A percentile compares a stretch with the other conserved stretches of the same genome.
phyloP scores from a whole-genome alignment of 2,888 invertebrate species.

The Molorchus minor region DNA sequence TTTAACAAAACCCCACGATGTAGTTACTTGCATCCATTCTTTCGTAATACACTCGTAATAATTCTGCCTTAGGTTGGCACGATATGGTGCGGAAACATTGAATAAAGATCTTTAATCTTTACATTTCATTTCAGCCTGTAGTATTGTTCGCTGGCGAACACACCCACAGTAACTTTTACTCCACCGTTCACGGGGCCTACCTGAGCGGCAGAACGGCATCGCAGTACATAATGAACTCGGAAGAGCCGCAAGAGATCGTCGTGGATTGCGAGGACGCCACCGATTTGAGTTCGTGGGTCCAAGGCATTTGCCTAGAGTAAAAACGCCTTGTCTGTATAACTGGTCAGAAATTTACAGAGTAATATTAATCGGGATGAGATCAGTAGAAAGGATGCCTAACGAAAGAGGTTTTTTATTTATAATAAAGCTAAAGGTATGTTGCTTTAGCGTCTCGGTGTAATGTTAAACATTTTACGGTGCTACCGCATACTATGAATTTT shows the following conservation, averaged over 20 bases:
- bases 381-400: too few relatives aligned
- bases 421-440: too few relatives aligned
- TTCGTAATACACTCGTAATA: too few relatives aligned
- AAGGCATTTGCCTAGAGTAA: slow-evolving; percentile 82
- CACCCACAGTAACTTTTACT: slow-evolving; percentile 93
- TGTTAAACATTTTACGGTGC: too few relatives aligned
- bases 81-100: too few relatives aligned
- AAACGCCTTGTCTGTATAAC: slow-evolving; percentile 15
- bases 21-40: too few relatives aligned
- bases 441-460: too few relatives aligned
- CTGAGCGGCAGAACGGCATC: slow-evolving; percentile 86
- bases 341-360: slow-evolving; percentile 14
- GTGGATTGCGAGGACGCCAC: slow-evolving; percentile 78
- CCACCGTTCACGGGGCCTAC: slow-evolving; percentile 94
- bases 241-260: slow-evolving; percentile 70
- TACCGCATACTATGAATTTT: too few relatives aligned
- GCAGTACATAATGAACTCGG: slow-evolving; percentile 72
- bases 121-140: slow-evolving; percentile 69
- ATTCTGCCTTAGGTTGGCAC: too few relatives aligned
- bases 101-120: background rate
- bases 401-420: too few relatives aligned
- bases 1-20: too few relatives aligned
- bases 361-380: too few relatives aligned
- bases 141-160: slow-evolving; percentile 95
- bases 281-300: slow-evolving; percentile 88